Conservation (phyloP, 2,113 vertebrate genomes). For the Pleuronectes platessa region DNA sequence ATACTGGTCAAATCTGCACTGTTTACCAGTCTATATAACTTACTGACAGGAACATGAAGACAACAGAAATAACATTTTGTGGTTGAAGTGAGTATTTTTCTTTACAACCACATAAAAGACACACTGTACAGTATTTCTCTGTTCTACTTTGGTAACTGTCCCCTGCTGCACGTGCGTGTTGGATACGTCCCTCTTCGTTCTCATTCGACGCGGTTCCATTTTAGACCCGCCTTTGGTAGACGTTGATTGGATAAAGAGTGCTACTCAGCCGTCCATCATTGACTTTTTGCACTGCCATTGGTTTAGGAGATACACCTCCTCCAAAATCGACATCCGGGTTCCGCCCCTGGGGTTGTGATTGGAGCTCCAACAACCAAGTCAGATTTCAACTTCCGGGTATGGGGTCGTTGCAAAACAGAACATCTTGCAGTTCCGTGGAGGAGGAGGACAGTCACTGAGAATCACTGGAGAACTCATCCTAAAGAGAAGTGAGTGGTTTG, state of each 20-base stretch:
- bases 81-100: not conserved
- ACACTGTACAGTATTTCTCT: not conserved
- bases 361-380: slow-evolving; percentile 12
- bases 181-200: not conserved
- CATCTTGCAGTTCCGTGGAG: accelerated
- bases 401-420: slow-evolving; percentile 64
- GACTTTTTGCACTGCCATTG: not conserved
- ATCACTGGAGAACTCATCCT: not conserved
- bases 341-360: slow-evolving; percentile 32
- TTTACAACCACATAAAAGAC: not conserved
- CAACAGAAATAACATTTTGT: too few relatives aligned
- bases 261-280: not conserved
- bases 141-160: slow-evolving; percentile 31
- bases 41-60: too few relatives aligned
- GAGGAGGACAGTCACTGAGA: not conserved
- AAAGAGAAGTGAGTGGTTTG: slow-evolving; percentile 55
- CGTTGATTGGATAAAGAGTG: not conserved
- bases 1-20: too few relatives aligned
- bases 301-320: not conserved
- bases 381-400: slow-evolving; percentile 67
- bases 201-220: slow-evolving; percentile 16
- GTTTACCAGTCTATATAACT: too few relatives aligned
- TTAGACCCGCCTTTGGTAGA: not conserved
- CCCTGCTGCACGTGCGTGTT: slow-evolving; percentile 22
- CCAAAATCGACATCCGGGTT: accelerated